Evolutionary conservation across 2,113 vertebrate species (phyloP).

Genomic region (Chauna torquata): DNA sequence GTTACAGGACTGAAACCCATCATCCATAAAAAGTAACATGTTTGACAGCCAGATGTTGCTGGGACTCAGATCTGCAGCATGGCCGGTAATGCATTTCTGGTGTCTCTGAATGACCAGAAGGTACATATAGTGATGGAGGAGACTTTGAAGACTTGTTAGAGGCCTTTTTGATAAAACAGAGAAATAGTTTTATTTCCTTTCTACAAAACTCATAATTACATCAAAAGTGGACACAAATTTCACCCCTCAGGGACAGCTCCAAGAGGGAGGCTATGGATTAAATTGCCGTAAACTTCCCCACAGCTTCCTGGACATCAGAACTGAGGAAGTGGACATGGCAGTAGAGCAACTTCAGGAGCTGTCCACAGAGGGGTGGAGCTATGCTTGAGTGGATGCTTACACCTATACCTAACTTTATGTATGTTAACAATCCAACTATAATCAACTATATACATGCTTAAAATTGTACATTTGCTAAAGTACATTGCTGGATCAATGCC

Average conservation of each 20-base stretch:
- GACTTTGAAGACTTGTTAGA: accelerated
- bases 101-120: background rate
- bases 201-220: accelerated
- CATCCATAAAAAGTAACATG: accelerated
- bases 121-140: accelerated
- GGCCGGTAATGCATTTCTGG: accelerated
- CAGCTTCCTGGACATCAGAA: too few species aligned
- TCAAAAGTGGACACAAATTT: background rate
- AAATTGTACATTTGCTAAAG: background rate
- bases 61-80: background rate
- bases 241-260: background rate
- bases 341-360: accelerated
- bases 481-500: background rate
- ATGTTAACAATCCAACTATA: too few species aligned
- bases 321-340: accelerated
- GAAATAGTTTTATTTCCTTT: background rate
- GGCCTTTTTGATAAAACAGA: too few species aligned
- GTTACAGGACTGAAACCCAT: accelerated
- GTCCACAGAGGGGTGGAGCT: accelerated
- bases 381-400: accelerated
- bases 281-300: accelerated
- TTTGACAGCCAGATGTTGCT: accelerated
- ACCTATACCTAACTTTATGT: accelerated
- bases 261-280: background rate
- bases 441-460: background rate